A percentile compares a stretch with the other conserved stretches of the same genome.
Conservation (phyloP, 2,888 invertebrate genomes). For the Uloborus plumipes region DNA sequence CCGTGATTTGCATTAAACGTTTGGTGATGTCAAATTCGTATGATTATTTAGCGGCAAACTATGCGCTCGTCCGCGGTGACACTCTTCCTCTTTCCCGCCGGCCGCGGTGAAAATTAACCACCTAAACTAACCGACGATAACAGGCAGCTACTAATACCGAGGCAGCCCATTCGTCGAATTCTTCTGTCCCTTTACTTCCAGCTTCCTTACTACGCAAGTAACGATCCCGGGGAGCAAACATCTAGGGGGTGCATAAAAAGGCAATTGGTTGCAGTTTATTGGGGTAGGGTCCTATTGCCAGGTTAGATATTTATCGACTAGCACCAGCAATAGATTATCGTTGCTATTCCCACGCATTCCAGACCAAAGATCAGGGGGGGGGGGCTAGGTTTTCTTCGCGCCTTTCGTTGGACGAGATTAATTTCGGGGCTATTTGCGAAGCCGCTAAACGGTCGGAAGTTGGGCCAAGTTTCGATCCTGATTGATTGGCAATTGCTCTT, state of each 20-base stretch:
- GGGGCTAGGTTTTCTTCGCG: constrained; percentile 9
- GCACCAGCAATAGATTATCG: constrained; percentile 33
- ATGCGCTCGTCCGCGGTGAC: not conserved
- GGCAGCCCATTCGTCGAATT: too few species aligned
- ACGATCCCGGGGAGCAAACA: too few species aligned
- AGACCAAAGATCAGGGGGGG: not conserved
- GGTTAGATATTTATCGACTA: constrained; percentile 27
- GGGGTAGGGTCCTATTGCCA: constrained; percentile 4
- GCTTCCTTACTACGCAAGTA: too few species aligned
- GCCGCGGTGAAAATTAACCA: not conserved
- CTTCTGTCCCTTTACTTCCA: too few species aligned
- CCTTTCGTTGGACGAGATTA: constrained; percentile 24
- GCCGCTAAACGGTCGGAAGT: constrained; percentile 19
- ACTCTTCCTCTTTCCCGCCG: not conserved
- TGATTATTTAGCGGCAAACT: too few species aligned
- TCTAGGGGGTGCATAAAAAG: not conserved
- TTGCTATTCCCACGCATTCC: not conserved
- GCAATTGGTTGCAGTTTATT: not conserved
- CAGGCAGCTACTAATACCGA: too few species aligned
- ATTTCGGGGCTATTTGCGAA: constrained; percentile 30
- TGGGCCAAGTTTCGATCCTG: constrained; percentile 30
- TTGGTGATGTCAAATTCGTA: too few species aligned
- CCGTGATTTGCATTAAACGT: too few species aligned
- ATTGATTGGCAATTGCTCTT: constrained; percentile 24
- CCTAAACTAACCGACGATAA: not conserved